Percentiles rank a stretch among this genome's conserved stretches.
Evolutionary conservation across 2,113 vertebrate species (phyloP).

Genomic region (Gasterosteus aculeatus): DNA sequence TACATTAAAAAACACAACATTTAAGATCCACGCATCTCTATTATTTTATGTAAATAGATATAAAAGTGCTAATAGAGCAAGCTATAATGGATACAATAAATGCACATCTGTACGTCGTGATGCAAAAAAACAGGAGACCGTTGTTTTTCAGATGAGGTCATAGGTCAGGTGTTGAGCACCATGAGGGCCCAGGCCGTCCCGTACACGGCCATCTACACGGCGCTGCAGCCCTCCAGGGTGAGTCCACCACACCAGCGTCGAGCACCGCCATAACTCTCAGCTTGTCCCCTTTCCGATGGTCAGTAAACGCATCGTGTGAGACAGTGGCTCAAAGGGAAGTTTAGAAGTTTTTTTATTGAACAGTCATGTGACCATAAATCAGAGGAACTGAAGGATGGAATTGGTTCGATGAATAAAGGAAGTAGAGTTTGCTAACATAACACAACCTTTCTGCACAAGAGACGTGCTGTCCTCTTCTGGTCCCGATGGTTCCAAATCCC

Average conservation of each 20-base stretch:
- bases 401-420: too few relatives aligned
- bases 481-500: too few relatives aligned
- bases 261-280: neutral
- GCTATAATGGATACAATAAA: neutral
- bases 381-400: too few relatives aligned
- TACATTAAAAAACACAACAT: neutral
- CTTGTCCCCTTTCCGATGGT: neutral
- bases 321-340: neutral
- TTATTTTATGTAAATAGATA: neutral
- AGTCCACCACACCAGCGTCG: neutral
- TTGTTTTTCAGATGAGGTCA: slow-evolving; percentile 84
- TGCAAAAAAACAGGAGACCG: neutral
- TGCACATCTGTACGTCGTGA: neutral
- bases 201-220: slow-evolving; percentile 87
- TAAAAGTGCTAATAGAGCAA: neutral
- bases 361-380: too few relatives aligned
- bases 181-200: slow-evolving; percentile 86
- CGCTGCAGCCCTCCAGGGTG: slow-evolving; percentile 86
- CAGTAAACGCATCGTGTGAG: neutral
- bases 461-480: neutral
- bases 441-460: neutral
- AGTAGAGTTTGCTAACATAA: too few relatives aligned
- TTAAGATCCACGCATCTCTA: neutral
- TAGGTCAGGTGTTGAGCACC: slow-evolving; percentile 88
- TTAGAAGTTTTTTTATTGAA: too few relatives aligned